These are phyloP conservation scores for Puntigrus tetrazona DNA, from an alignment of 2,113 vertebrate species.

Conservation along the genomic window DNA sequence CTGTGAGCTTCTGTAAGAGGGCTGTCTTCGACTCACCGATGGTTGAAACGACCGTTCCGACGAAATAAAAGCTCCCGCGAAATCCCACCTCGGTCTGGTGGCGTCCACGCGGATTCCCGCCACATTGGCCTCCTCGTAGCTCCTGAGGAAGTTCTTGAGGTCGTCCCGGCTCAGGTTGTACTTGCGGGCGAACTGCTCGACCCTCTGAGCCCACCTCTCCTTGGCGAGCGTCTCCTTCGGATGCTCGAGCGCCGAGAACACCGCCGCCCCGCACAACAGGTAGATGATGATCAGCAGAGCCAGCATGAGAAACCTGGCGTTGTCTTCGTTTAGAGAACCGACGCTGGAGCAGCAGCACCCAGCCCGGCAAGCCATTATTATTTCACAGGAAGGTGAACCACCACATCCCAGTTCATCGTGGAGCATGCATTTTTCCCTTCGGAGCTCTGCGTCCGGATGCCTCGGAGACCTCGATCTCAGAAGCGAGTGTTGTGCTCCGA, in stretches of 20 bases:
- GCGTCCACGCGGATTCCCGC: constrained; percentile 79
- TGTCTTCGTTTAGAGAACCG: constrained; percentile 78
- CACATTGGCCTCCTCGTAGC: constrained; percentile 77
- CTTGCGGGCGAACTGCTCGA: constrained; percentile 77
- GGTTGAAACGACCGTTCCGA: constrained; percentile 85
- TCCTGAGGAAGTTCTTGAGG: constrained; percentile 75
- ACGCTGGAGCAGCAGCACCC: constrained; percentile 65
- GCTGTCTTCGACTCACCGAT: constrained; percentile 73
- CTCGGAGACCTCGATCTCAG: background rate
- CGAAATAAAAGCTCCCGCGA: constrained; percentile 85
- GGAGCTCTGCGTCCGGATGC: background rate
- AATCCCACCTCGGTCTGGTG: constrained; percentile 81
- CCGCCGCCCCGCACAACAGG: constrained; percentile 70
- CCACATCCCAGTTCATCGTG: constrained; percentile 16
- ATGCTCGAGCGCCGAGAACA: constrained; percentile 82
- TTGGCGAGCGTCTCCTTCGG: constrained; percentile 76
- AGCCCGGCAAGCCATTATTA: constrained; percentile 77
- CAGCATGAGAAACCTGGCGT: constrained; percentile 80
- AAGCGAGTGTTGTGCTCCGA: background rate
- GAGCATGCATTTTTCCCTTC: background rate
- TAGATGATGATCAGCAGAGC: constrained; percentile 78
- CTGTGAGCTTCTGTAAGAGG: background rate
- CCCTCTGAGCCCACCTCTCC: constrained; percentile 76
- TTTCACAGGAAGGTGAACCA: constrained; percentile 25
- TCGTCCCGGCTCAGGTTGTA: constrained; percentile 78